Percentiles rank a stretch among this genome's conserved stretches.
phyloP scores from a whole-genome alignment of 2,113 vertebrate species.

The Oryzias celebensis region DNA sequence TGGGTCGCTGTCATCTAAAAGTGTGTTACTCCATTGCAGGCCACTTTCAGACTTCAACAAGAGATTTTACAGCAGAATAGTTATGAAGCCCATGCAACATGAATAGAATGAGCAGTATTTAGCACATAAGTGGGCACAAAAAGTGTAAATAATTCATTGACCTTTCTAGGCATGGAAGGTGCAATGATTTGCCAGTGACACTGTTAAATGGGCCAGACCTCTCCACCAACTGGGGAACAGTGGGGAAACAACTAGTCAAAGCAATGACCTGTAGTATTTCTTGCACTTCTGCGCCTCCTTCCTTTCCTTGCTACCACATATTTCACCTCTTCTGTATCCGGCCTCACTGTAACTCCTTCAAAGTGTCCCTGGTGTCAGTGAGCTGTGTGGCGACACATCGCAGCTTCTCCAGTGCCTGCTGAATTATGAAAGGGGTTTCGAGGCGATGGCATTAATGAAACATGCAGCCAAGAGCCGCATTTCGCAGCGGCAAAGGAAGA shows the following conservation, averaged over 20 bases:
- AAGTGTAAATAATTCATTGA: conserved; percentile 82
- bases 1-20: conserved; percentile 1
- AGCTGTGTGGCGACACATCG: conserved; percentile 81
- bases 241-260: conserved; percentile 70
- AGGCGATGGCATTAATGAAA: conserved; percentile 85
- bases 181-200: conserved; percentile 70
- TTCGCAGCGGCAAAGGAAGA: conserved; percentile 60
- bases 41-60: conserved; percentile 10
- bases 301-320: conserved; percentile 59
- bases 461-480: conserved; percentile 76
- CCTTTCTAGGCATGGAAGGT: conserved; percentile 70
- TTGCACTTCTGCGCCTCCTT: conserved; percentile 52
- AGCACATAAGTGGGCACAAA: conserved; percentile 68
- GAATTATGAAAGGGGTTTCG: conserved; percentile 84
- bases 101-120: conserved; percentile 56
- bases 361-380: conserved; percentile 74
- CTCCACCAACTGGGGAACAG: conserved; percentile 70
- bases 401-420: conserved; percentile 79
- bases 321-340: conserved; percentile 68
- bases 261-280: conserved; percentile 82
- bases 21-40: neutral
- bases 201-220: conserved; percentile 69
- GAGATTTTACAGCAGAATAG: conserved; percentile 5
- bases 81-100: conserved; percentile 19
- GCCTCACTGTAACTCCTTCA: conserved; percentile 66